Conservation (phyloP, 2,113 vertebrate species). For the Phalacrocorax brasilianus region DNA sequence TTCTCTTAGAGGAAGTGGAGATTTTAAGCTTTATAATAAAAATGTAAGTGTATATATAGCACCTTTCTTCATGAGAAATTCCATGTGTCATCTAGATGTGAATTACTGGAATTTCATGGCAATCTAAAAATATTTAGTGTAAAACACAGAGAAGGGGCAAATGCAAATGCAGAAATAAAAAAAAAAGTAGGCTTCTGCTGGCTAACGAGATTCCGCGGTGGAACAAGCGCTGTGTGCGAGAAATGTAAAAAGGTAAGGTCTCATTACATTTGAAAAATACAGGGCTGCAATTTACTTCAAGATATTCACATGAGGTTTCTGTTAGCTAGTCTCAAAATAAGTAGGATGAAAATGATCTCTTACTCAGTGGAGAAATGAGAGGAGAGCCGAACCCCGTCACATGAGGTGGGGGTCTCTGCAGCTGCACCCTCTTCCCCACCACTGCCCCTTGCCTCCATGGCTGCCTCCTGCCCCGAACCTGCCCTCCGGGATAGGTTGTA, state of each 20-base stretch:
- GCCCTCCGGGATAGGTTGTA: neutral
- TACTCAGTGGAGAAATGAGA: neutral
- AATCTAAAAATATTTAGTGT: neutral
- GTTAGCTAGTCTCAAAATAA: neutral
- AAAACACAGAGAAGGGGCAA: neutral
- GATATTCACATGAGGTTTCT: neutral
- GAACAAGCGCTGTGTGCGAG: neutral
- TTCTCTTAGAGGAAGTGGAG: neutral
- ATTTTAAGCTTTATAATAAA: neutral
- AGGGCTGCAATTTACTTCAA: neutral
- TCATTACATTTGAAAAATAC: neutral
- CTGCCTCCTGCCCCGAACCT: neutral
- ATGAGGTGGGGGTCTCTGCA: rapidly evolving
- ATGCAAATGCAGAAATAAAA: too few species aligned
- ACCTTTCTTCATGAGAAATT: neutral
- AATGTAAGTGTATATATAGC: neutral
- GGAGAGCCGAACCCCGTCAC: neutral
- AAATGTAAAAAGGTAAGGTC: too few species aligned
- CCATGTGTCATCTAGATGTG: neutral
- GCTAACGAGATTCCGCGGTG: neutral
- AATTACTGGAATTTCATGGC: neutral
- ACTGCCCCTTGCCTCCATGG: neutral
- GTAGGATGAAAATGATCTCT: neutral
- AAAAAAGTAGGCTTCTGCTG: neutral
- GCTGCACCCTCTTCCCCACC: neutral